These are phyloP conservation scores for Eolophus roseicapilla DNA, from an alignment of 2,113 vertebrate genomes.

Conservation along the genomic window DNA sequence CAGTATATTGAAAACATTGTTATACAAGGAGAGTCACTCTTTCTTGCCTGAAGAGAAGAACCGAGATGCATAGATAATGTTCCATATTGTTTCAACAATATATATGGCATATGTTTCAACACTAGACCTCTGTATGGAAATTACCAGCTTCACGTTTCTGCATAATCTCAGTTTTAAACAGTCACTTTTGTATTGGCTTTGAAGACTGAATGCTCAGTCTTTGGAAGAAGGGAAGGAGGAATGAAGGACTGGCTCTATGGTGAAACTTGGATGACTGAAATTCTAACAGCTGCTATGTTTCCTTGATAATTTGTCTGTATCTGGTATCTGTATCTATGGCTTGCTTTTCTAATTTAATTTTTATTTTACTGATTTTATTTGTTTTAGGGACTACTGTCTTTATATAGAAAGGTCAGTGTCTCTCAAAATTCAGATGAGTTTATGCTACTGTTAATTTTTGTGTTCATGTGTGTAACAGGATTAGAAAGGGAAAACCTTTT, in stretches of 20 bases:
- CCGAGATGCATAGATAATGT: neutral
- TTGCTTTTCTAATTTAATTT: neutral
- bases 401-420: neutral
- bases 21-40: neutral
- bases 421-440: neutral
- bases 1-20: neutral
- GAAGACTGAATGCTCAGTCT: accelerated
- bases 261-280: neutral
- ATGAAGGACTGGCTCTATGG: neutral
- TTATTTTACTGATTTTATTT: neutral
- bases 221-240: neutral
- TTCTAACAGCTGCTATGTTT: neutral
- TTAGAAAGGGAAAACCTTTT: neutral
- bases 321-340: neutral
- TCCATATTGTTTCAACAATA: neutral
- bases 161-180: neutral
- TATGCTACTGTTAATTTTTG: neutral
- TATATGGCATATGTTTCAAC: neutral
- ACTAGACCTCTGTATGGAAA: neutral
- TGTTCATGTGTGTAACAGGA: neutral
- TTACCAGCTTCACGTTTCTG: neutral
- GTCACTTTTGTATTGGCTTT: neutral
- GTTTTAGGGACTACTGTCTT: neutral
- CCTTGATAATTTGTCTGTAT: neutral
- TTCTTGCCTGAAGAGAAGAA: neutral